A percentile compares a stretch with the other conserved stretches of the same genome.
Evolutionary conservation across 2,888 invertebrate species (phyloP).

Genomic region (Tiliacea citrago): DNA sequence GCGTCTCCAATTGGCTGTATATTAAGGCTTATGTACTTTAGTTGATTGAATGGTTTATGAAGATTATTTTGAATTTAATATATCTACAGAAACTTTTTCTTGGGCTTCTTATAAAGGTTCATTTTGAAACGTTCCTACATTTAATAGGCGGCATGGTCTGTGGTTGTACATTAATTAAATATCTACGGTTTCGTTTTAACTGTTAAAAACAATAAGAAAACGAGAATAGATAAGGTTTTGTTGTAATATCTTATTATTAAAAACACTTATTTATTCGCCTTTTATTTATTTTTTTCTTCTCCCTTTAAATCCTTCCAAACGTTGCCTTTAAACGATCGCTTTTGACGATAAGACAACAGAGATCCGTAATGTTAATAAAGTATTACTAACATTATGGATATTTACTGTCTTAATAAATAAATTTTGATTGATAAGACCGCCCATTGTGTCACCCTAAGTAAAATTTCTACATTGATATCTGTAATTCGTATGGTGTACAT

Average conservation of each 20-base stretch:
- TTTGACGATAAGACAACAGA: background rate
- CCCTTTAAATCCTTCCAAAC: background rate
- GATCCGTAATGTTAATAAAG: too few relatives aligned
- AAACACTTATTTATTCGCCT: too few relatives aligned
- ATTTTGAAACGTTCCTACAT: constrained; percentile 1
- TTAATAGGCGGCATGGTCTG: background rate
- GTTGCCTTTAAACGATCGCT: background rate
- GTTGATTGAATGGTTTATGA: constrained; percentile 23
- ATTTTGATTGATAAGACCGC: too few relatives aligned
- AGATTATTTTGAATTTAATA: constrained; percentile 28
- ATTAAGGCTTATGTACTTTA: constrained; percentile 30
- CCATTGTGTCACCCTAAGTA: background rate
- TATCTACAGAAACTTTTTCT: background rate
- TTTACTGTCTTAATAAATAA: too few relatives aligned
- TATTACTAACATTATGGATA: too few relatives aligned
- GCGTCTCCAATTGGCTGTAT: constrained; percentile 38
- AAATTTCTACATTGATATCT: background rate
- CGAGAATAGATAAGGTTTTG: too few relatives aligned
- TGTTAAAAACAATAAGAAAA: too few relatives aligned
- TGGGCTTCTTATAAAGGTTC: background rate
- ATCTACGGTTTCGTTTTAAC: too few relatives aligned
- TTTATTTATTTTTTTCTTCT: background rate
- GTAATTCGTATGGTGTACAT: background rate
- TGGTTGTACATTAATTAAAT: background rate
- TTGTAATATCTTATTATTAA: too few relatives aligned